Base-by-base conservation (phyloP, 2,888 invertebrate genomes). In the Gonocerus acuteangulatus region DNA sequence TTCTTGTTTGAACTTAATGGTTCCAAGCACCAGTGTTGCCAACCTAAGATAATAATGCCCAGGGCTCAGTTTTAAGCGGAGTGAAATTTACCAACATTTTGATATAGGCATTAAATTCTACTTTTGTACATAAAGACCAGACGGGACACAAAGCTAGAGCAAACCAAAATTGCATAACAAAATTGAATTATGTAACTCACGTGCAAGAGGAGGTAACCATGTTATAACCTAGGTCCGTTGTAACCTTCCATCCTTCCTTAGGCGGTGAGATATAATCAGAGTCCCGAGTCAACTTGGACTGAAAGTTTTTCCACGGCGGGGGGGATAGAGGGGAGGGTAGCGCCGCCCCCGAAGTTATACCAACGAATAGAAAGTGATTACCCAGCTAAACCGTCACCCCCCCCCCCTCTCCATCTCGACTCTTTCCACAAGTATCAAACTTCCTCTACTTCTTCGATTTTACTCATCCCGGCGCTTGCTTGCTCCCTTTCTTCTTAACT, bases 341-440 rank as follows among this genome's bases (percentile, higher is more conserved):
- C 36, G 16, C 54, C 54, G 42, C 60, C 48, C 49, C 39, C 34
- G 44, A 54, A 54, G 54, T 54, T 54, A 54, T 54, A 54, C 44
- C 54, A 54, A 54, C 54, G 54, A 54, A 54, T 54, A 54, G 54
- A 54, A 54, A 54, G 54, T 54, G 54, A 54, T 59, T 59, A 59
- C 59, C 39, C 59, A 39, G 48, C 47, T 59, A 60, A 49, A 36
- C 44, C 61, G 32, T 47, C 47, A 36, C 60, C 52, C 47, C 54
- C 44, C 32, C 49, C 18, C 47, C 42, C 49, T 18, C 45, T 13
- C 19, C 54, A 2, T 15, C 23, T 32, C 54, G 4, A 18, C 22
- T 42, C 54, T 54, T 19, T 19, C 54, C 44, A 34, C 60, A 42
- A 27, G 45, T 32, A 39, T 51, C 51, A 52, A 45, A 44, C 60